Evolutionary conservation across 2,888 invertebrate genomes (phyloP), one percentile per base, ranked within the genome.

Genomic region (Rugalucina vietnamica): DNA sequence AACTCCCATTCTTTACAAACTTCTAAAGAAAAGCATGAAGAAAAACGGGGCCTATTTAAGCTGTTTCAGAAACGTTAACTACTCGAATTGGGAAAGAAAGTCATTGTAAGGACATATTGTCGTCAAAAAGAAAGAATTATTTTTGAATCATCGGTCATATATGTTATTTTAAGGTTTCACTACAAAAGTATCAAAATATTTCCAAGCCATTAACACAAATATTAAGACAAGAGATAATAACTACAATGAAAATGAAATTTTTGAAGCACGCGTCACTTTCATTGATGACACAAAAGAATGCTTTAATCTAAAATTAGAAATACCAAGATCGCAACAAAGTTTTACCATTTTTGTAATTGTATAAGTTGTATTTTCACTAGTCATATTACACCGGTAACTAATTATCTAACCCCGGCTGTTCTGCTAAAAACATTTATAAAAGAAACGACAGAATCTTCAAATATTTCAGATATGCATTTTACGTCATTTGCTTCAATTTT

Each of bases 81-180:
- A 12, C 10, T 12, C 5, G 12, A 5, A 54, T 21, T n/a, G n/a
- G 54, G n/a, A 54, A 54, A 8, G 21, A 54, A 54, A n/a, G 8
- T n/a, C 54, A 54, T 54, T 54, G 54, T 54, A 4, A 8, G 21
- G 10, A 14, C 54, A n/a, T n/a, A 54, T 18, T n/a, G 54, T 21
- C 3, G 54, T 14, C 4, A 54, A 54, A 54, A 14, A 8, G 54
- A 21, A n/a, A 54, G n/a, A 54, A 54, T n/a, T 54, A 54, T 54
- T 54, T 54, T 65, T 65, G 32, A 65, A 34, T 65, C 65, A 65
- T 65, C 34, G 32, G 65, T 34, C 65, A 65, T 65, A 65, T 29
- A 65, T 65, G 65, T 65, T 65, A 65, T 65, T 65, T 32, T 65
- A 65, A 65, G 65, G 65, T 65, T 65, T 65, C 34, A 34, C 12